Evolutionary conservation across 2,888 invertebrate genomes (phyloP), one percentile per base, ranked within the genome.

Genomic region (Plebejus argus): DNA sequence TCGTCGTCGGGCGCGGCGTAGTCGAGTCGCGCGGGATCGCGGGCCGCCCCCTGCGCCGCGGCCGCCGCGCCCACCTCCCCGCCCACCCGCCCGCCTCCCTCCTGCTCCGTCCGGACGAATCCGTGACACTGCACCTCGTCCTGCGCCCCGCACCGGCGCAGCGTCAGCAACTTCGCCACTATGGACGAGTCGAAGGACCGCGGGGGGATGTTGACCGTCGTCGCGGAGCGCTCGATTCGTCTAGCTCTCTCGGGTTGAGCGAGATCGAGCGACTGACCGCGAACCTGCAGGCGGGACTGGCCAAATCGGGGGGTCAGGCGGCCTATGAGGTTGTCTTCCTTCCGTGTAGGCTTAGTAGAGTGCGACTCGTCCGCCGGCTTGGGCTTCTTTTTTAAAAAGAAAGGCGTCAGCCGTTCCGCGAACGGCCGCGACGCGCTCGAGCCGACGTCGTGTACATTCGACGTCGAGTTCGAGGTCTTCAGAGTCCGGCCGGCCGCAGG

Each of bases 301-400:
- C 91, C 91, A 86, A 93, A 93, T 58, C 93, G 90, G 71, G 93
- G 93, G 82, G 93, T 93, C 83, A 92, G 83, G 39, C 91, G 88
- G 20, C 92, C 93, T 79, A 93, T 89, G 79, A 92, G 88, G 82
- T 92, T 92, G 78, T 92, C 93, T 82, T 92, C 90, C 84, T 89
- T 90, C 71, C 88, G 87, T 53, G 85, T 79, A 66, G 85, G 80
- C 78, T 88, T 82, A 12, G 83, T 82, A 58, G 83, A 75, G 79
- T 82, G 83, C 78, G 85, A 58, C 75, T 89, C 90, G 53, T 90
- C 91, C 18, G 88, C 79, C 39, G 87, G 87, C 80, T 93, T 93
- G 75, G 91, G 83, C 81, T 93, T 93, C 83, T 90, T 91, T 82
- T 94, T 94, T 8, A 93, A 84, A 81, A 94, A 94, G 81, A 91